These are phyloP conservation scores for Uria lomvia DNA, from an alignment of 2,113 vertebrate genomes.

Conservation along the genomic window DNA sequence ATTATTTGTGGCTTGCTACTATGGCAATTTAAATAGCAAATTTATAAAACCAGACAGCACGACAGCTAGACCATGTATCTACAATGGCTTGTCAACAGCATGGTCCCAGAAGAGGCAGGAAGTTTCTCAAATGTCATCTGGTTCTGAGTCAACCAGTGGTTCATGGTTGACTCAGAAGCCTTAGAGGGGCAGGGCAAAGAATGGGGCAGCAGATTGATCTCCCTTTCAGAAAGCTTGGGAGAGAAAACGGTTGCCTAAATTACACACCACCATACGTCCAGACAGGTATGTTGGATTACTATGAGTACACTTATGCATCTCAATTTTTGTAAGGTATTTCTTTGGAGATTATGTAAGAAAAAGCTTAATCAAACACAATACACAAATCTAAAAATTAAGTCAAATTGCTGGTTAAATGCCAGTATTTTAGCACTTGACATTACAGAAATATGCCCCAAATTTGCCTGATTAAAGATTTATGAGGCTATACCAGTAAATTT, in stretches of 20 bases:
- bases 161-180: background rate
- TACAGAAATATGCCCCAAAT: background rate
- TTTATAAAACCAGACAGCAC: background rate
- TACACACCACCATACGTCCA: background rate
- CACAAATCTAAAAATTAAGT: background rate
- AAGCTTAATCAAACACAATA: background rate
- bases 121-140: background rate
- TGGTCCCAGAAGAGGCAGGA: background rate
- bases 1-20: background rate
- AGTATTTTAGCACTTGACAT: background rate
- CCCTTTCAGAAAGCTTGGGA: background rate
- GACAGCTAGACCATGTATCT: fast-evolving
- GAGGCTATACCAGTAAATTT: background rate
- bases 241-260: background rate
- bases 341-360: background rate
- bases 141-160: background rate
- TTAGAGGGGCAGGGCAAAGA: background rate
- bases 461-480: background rate
- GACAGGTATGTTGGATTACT: background rate
- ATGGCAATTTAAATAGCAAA: background rate
- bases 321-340: background rate
- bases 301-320: background rate
- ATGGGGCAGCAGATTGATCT: background rate
- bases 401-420: background rate
- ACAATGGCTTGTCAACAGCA: background rate